These are phyloP conservation scores for Tyrannus savana DNA, from an alignment of 2,113 vertebrate genomes.

Conservation along the genomic window DNA sequence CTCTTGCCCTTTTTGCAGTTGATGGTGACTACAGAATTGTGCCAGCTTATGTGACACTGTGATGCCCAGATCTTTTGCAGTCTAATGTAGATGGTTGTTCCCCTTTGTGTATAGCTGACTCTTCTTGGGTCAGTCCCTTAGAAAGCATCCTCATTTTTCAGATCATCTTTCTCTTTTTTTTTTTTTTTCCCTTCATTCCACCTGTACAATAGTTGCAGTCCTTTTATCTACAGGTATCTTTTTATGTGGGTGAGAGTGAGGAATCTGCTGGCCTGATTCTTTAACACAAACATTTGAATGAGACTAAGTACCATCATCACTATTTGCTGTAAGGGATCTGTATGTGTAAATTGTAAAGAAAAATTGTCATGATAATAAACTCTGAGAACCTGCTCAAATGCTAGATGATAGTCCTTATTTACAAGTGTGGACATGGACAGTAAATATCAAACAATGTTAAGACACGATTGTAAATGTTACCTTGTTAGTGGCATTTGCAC, in stretches of 20 bases:
- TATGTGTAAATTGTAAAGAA: conserved; percentile 5
- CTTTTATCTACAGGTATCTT: not conserved
- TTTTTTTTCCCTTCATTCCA: not conserved
- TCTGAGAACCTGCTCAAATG: conserved; percentile 3
- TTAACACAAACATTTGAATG: not conserved
- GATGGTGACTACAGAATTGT: not conserved
- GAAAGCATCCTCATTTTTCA: not conserved
- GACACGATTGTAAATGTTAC: conserved; percentile 28
- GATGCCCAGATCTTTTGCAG: not conserved
- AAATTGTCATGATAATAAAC: not conserved
- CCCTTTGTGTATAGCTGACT: not conserved
- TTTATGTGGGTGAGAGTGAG: not conserved
- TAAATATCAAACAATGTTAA: conserved; percentile 51
- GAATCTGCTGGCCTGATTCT: not conserved
- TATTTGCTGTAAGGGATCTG: not conserved
- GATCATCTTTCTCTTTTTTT: not conserved
- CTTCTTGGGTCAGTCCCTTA: not conserved
- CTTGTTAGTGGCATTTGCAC: conserved; percentile 58
- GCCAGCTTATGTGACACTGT: not conserved
- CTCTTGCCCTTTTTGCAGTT: not conserved
- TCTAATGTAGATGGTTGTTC: not conserved
- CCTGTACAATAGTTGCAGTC: not conserved
- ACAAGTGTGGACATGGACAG: not conserved
- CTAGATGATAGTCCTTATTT: conserved; percentile 31
- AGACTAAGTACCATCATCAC: not conserved